Conservation (phyloP, 2,888 invertebrate species). For the Drosophila dives region DNA sequence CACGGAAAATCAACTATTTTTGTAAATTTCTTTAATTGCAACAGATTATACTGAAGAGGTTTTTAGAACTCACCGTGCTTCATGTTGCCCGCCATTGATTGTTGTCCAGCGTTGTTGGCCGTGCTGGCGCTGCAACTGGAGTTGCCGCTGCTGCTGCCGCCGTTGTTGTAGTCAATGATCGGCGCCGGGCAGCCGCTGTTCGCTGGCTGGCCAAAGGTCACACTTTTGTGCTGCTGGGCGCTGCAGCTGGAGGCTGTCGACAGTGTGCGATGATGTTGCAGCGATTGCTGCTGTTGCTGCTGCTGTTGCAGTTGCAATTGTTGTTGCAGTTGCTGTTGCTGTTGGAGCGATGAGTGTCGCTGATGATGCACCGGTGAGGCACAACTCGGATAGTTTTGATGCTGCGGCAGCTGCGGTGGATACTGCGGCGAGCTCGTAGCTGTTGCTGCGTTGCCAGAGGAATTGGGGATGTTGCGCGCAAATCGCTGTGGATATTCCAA, state of each 20-base stretch:
- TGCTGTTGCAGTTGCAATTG: slow-evolving; percentile 61
- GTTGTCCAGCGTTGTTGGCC: slow-evolving; percentile 83
- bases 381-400: slow-evolving; percentile 66
- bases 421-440: slow-evolving; percentile 56
- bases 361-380: slow-evolving; percentile 81
- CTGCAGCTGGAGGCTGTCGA: slow-evolving; percentile 85
- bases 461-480: slow-evolving; percentile 88
- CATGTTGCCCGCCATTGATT: slow-evolving; percentile 86
- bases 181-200: slow-evolving; percentile 52
- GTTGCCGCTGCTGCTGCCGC: slow-evolving; percentile 73
- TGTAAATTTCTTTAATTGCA: background rate
- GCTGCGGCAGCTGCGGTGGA: slow-evolving; percentile 77
- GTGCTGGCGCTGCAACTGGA: slow-evolving; percentile 81
- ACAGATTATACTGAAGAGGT: background rate
- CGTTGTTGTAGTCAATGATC: slow-evolving; percentile 69
- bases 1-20: background rate
- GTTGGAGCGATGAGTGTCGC: slow-evolving; percentile 73
- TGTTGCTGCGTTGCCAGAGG: slow-evolving; percentile 54
- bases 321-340: slow-evolving; percentile 81
- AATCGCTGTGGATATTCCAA: slow-evolving; percentile 87
- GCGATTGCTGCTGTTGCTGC: slow-evolving; percentile 61
- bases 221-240: slow-evolving; percentile 84
- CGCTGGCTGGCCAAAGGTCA: slow-evolving; percentile 84
- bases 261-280: slow-evolving; percentile 84
- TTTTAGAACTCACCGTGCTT: slow-evolving; percentile 83